Percentiles rank a stretch among this genome's conserved stretches.
Conservation (phyloP, 2,888 invertebrate genomes). For the Phyllotreta striolata region DNA sequence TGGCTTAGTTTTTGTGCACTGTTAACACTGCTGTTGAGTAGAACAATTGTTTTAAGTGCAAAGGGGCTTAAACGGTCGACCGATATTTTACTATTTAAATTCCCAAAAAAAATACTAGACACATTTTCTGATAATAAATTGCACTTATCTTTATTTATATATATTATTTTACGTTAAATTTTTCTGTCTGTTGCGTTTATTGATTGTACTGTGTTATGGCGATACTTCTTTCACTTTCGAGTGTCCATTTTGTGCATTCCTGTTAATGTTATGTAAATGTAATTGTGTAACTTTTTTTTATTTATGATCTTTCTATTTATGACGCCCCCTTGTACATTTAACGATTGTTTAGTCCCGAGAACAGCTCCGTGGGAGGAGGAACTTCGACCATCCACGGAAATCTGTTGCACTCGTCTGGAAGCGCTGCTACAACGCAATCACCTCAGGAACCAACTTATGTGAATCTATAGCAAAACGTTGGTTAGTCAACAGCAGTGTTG, state of each 20-base stretch:
- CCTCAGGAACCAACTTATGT: conserved; percentile 93
- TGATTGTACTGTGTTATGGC: conserved; percentile 41
- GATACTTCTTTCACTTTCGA: conserved; percentile 20
- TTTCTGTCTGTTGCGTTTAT: conserved; percentile 42
- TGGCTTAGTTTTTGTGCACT: conserved; percentile 68
- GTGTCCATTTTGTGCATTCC: conserved; percentile 32
- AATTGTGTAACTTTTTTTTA: conserved; percentile 9
- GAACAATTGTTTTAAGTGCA: conserved; percentile 60
- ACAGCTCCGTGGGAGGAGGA: conserved; percentile 58
- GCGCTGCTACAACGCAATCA: conserved; percentile 68
- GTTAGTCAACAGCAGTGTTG: conserved; percentile 63
- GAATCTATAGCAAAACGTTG: conserved; percentile 80
- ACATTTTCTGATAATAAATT: conserved; percentile 72
- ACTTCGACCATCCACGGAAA: conserved; percentile 58
- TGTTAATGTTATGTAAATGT: conserved; percentile 38
- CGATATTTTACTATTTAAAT: conserved; percentile 35
- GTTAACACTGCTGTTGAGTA: conserved; percentile 62
- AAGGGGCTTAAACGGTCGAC: conserved; percentile 53
- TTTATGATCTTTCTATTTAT: conserved; percentile 36
- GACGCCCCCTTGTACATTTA: conserved; percentile 60
- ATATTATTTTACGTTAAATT: conserved; percentile 44
- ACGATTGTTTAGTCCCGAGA: conserved; percentile 64
- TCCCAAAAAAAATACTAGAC: conserved; percentile 61
- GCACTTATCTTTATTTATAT: conserved; percentile 45
- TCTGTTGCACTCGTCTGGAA: conserved; percentile 64